A percentile compares a stretch with the other conserved stretches of the same genome.
Evolutionary conservation across 1,140 invertebrate species (phyloP).

Genomic region (Drosophila yakuba): DNA sequence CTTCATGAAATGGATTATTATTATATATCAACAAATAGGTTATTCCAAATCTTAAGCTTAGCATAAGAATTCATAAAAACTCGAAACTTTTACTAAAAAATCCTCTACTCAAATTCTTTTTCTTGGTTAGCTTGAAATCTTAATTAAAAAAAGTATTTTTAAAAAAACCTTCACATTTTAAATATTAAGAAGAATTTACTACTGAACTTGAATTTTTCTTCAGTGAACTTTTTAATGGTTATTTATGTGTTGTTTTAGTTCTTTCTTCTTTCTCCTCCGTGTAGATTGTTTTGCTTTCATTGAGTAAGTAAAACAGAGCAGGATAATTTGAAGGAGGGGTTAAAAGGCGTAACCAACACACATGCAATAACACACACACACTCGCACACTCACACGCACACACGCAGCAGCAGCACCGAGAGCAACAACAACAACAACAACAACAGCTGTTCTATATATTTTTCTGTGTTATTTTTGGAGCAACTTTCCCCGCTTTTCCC

Average conservation of each 20-base stretch:
- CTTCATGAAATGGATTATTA: too few relatives aligned
- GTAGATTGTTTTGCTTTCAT: conserved; percentile 20
- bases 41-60: too few relatives aligned
- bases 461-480: background rate
- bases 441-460: conserved; percentile 42
- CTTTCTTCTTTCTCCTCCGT: background rate
- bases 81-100: too few relatives aligned
- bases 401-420: background rate
- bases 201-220: background rate
- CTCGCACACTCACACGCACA: background rate
- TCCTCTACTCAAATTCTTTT: too few relatives aligned
- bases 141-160: too few relatives aligned
- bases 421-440: conserved; percentile 45
- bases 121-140: too few relatives aligned
- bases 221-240: conserved; percentile 1
- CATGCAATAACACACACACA: conserved; percentile 1
- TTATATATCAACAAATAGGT: too few relatives aligned
- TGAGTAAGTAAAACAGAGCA: conserved; percentile 1
- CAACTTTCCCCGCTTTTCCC: conserved; percentile 14
- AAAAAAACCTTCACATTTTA: too few relatives aligned
- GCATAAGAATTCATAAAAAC: too few relatives aligned
- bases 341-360: conserved; percentile 42
- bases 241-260: conserved; percentile 9
- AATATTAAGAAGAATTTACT: too few relatives aligned
- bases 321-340: conserved; percentile 9